Evolutionary conservation across 2,113 vertebrate genomes (phyloP), one percentile per base, ranked within the genome.

Genomic region (Perca schrenkii): DNA sequence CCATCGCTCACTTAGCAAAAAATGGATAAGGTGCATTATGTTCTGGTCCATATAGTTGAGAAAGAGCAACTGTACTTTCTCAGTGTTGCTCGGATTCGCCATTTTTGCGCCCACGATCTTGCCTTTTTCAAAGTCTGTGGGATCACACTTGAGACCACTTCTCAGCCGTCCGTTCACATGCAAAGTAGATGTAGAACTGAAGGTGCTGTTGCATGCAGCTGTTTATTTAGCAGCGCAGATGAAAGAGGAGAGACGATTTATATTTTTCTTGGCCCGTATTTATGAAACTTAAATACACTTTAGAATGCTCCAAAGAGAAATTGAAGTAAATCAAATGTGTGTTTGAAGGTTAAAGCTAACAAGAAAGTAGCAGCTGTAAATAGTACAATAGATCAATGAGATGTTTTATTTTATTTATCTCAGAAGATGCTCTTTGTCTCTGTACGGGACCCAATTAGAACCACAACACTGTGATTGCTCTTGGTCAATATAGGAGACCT

Each of bases 181-280:
- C 49, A 64, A 47, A 73, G 36, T 40, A 73, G 60, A 63, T 65
- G 50, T 57, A 43, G 49, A 57, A 47, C 17, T 64, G 8, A 73
- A 65, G 52, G 40, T 57, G 28, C 40, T 58, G 40, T 66, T 58
- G 15, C 25, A 10, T 50, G 28, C 61, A 50, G 11, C 52, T 65
- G 68, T 36, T 64, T 19, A 46, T 21, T 31, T 49, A 73, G 46
- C 31, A 70, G 28, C 12, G 56, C 3, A 22, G 63, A 79, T 34
- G 22, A 62, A 63, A 54, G 64, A 3, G 14, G 17, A 57, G 8
- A 6, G 13, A 47, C 15, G 3, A 16, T 16, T 53, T 17, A 25
- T 17, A 16, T 16, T 25, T 10, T 65, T 47, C 22, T 63, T 0
- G 8, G 6, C 8, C 11, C 4, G 2, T 49, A 66, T 40, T 43